Conservation (phyloP, 2,113 vertebrate genomes). For the Pelodiscus sinensis region DNA sequence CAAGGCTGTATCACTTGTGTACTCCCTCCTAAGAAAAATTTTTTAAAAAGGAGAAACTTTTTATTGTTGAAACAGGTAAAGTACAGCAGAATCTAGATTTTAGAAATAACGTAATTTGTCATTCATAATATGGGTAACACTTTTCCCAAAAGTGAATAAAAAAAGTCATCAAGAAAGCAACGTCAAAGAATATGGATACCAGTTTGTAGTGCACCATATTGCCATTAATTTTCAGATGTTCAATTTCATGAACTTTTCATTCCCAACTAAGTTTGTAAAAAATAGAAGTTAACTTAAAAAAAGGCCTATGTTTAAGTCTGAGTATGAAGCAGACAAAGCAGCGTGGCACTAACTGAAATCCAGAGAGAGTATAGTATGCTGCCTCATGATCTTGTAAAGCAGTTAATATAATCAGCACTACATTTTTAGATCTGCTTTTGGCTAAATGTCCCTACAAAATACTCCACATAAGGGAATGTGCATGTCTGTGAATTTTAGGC, state of each 20-base stretch:
- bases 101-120: no score
- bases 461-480: neutral
- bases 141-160: neutral
- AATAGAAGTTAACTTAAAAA: neutral
- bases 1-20: neutral
- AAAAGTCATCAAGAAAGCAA: neutral
- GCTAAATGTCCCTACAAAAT: neutral
- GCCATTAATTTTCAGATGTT: neutral
- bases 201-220: neutral
- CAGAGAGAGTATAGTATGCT: neutral
- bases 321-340: neutral
- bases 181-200: neutral
- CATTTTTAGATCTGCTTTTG: neutral
- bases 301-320: neutral
- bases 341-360: neutral
- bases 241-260: neutral
- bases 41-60: neutral
- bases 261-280: neutral
- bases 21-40: neutral
- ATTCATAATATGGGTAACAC: no score
- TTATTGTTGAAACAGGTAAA: neutral
- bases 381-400: neutral
- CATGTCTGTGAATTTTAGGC: neutral
- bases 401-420: conserved; percentile 15
- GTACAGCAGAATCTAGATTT: neutral